Evolutionary conservation across 2,888 invertebrate genomes (phyloP).

Genomic region (Mythimna loreyi): DNA sequence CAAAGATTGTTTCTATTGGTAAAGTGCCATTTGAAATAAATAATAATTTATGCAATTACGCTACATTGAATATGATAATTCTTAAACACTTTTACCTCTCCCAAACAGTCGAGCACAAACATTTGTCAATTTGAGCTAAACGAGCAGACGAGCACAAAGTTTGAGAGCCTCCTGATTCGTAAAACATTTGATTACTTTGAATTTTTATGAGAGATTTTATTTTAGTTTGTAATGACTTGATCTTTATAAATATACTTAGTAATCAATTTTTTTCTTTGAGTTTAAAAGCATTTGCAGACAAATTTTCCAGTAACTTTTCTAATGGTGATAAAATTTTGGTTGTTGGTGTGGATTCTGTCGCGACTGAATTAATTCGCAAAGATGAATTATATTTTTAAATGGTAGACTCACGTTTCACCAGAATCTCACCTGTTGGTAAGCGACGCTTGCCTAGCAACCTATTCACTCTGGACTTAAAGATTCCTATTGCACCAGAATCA

Average conservation of each 20-base stretch:
- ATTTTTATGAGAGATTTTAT: background rate
- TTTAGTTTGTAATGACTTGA: conserved; percentile 5
- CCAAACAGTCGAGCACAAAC: conserved; percentile 3
- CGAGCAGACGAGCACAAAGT: conserved; percentile 25
- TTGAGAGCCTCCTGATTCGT: conserved; percentile 3
- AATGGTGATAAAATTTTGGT: background rate
- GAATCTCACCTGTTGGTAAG: too few relatives aligned
- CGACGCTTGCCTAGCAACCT: too few relatives aligned
- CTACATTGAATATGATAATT: conserved; percentile 7
- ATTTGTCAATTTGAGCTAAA: conserved; percentile 18
- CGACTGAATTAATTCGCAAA: background rate
- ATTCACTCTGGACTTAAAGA: too few relatives aligned
- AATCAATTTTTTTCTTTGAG: conserved; percentile 13
- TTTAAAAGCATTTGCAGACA: conserved; percentile 4
- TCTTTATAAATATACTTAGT: background rate
- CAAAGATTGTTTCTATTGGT: conserved; percentile 17
- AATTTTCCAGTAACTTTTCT: background rate
- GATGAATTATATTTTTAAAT: too few relatives aligned
- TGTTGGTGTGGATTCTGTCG: background rate
- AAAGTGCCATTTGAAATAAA: background rate
- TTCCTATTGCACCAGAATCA: background rate
- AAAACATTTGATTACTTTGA: conserved; percentile 29
- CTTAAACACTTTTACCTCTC: conserved; percentile 10
- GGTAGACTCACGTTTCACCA: too few relatives aligned
- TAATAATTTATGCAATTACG: background rate